Percentiles rank a stretch among this genome's conserved stretches.
These are phyloP conservation scores for Drosophila austrosaltans DNA, from an alignment of 2,888 invertebrate genomes.

Conservation along the genomic window DNA sequence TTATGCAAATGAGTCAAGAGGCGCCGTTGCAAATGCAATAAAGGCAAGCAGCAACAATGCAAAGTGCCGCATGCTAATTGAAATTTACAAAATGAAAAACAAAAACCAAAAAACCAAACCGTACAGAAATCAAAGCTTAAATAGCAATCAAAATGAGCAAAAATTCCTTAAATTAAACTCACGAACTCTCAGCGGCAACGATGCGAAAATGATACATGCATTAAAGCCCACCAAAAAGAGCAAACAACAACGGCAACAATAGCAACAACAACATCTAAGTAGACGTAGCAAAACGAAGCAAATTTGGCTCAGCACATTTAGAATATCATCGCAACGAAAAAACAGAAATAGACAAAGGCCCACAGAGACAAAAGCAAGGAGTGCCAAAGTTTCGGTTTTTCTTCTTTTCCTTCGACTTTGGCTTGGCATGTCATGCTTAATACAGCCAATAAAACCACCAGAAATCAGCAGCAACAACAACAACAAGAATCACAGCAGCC, in stretches of 20 bases:
- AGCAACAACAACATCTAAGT: conserved; percentile 34
- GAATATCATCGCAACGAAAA: conserved; percentile 78
- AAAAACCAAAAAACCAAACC: conserved; percentile 13
- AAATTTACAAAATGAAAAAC: conserved; percentile 51
- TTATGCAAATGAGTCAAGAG: conserved; percentile 75
- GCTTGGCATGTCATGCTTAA: conserved; percentile 79
- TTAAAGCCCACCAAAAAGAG: conserved; percentile 63
- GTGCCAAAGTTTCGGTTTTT: conserved; percentile 62
- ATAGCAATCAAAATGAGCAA: conserved; percentile 76
- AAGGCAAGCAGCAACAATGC: conserved; percentile 44
- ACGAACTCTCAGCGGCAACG: conserved; percentile 77
- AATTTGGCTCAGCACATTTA: conserved; percentile 80
- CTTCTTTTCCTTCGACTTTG: conserved; percentile 51
- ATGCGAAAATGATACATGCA: conserved; percentile 79
- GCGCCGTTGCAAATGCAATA: conserved; percentile 71
- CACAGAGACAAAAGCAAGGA: conserved; percentile 72
- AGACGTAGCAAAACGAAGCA: conserved; percentile 73
- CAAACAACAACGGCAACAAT: conserved; percentile 35
- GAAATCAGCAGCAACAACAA: conserved; percentile 51
- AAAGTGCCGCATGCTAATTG: conserved; percentile 78
- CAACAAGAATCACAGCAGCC: conserved; percentile 35
- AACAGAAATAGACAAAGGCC: conserved; percentile 47
- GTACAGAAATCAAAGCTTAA: conserved; percentile 68
- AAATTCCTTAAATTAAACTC: conserved; percentile 80
- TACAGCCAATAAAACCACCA: conserved; percentile 72